Evolutionary conservation across 1,140 invertebrate genomes (phyloP).

Genomic region (Triops cancriformis): DNA sequence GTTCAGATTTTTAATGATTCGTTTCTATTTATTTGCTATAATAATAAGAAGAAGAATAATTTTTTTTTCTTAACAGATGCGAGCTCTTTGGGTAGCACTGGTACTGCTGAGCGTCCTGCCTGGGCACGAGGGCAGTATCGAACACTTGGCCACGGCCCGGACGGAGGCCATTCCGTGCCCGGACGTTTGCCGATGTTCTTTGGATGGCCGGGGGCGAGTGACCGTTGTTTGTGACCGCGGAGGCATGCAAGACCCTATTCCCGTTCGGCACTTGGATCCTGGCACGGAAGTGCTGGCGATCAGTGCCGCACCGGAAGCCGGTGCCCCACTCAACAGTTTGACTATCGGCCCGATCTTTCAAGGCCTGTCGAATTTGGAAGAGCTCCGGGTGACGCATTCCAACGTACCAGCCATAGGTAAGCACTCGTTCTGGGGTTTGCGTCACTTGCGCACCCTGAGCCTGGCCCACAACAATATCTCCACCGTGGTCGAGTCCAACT

Average conservation of each 20-base stretch:
- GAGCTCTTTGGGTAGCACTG: background rate
- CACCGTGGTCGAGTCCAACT: conserved; percentile 45
- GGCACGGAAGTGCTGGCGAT: conserved; percentile 59
- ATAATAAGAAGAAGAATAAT: too few relatives aligned
- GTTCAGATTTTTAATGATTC: too few relatives aligned
- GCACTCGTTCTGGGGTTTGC: conserved; percentile 66
- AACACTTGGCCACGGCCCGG: background rate
- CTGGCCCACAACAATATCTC: conserved; percentile 67
- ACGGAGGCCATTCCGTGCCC: conserved; percentile 21
- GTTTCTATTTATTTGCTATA: too few relatives aligned
- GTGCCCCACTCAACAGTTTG: conserved; percentile 48
- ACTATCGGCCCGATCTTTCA: conserved; percentile 64
- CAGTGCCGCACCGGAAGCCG: conserved; percentile 51
- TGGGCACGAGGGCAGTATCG: background rate
- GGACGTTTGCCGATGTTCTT: conserved; percentile 35
- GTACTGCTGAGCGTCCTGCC: background rate
- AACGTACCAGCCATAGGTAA: conserved; percentile 67
- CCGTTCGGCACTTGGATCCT: conserved; percentile 49
- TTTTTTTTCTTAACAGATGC: background rate
- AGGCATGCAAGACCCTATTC: conserved; percentile 49
- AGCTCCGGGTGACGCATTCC: conserved; percentile 63
- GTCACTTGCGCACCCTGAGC: conserved; percentile 56
- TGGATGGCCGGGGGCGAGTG: conserved; percentile 36
- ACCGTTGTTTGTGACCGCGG: conserved; percentile 46
- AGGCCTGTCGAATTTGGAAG: conserved; percentile 55